Evolutionary conservation across 2,888 invertebrate genomes (phyloP).

Genomic region (Proisotoma minuta): DNA sequence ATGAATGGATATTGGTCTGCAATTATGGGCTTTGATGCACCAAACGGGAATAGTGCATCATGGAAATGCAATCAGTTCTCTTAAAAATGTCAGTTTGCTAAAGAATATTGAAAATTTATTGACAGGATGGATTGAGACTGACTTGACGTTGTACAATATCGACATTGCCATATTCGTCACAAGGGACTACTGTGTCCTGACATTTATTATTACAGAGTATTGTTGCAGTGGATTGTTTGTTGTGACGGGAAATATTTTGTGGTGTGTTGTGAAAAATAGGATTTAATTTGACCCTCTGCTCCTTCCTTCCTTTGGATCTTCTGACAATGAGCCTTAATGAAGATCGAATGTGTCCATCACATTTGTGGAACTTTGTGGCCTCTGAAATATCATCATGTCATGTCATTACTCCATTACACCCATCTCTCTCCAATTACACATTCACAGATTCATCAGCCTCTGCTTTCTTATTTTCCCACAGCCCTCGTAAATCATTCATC

Average conservation of each 20-base stretch:
- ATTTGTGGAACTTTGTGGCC: constrained; percentile 5
- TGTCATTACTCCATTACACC: constrained; percentile 1
- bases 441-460: background rate
- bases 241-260: constrained; percentile 36
- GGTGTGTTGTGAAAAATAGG: constrained; percentile 26
- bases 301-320: constrained; percentile 29
- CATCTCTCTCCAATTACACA: constrained; percentile 3
- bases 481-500: background rate
- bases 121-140: background rate
- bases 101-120: background rate
- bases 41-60: constrained; percentile 3
- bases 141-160: background rate
- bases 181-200: background rate
- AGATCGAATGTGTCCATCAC: constrained; percentile 42
- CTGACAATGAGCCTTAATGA: constrained; percentile 45
- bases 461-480: background rate
- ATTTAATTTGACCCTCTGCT: constrained; percentile 43
- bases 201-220: background rate
- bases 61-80: background rate
- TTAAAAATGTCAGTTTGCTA: background rate
- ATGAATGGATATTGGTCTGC: constrained; percentile 11
- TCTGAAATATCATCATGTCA: constrained; percentile 8
- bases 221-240: constrained; percentile 12
- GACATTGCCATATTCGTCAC: background rate
- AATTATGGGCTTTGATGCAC: constrained; percentile 37